phyloP scores from a whole-genome alignment of 2,888 invertebrate species.

The Callosobruchus maculatus region DNA sequence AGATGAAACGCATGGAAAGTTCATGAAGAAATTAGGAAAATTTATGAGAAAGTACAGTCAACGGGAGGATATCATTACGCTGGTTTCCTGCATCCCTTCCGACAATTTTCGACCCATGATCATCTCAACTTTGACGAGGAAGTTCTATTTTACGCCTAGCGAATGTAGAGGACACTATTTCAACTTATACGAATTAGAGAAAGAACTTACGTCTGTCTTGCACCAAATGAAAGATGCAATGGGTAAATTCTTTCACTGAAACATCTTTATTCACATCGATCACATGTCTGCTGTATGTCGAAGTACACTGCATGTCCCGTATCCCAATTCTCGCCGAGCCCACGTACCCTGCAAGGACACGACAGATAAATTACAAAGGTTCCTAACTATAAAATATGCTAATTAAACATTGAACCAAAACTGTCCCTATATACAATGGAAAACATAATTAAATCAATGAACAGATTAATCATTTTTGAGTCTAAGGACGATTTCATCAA shows the following conservation, averaged over 20 bases:
- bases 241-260: background rate
- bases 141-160: constrained; percentile 36
- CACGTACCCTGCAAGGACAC: no score
- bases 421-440: no score
- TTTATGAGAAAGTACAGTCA: constrained; percentile 31
- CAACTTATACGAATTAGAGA: constrained; percentile 17
- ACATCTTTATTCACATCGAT: no score
- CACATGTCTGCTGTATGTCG: no score
- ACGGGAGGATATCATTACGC: constrained; percentile 34
- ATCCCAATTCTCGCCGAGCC: no score
- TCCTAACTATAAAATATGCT: no score
- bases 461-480: no score
- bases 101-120: constrained; percentile 25
- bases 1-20: constrained; percentile 11
- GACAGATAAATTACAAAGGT: no score
- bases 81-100: constrained; percentile 24
- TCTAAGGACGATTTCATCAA: no score
- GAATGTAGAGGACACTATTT: constrained; percentile 31
- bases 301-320: no score
- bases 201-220: constrained; percentile 8
- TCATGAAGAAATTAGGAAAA: constrained; percentile 28
- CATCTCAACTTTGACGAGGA: constrained; percentile 41
- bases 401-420: no score
- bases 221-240: constrained; percentile 9
- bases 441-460: no score